phyloP scores from a whole-genome alignment of 2,113 vertebrate genomes.

The Panthera tigris region DNA sequence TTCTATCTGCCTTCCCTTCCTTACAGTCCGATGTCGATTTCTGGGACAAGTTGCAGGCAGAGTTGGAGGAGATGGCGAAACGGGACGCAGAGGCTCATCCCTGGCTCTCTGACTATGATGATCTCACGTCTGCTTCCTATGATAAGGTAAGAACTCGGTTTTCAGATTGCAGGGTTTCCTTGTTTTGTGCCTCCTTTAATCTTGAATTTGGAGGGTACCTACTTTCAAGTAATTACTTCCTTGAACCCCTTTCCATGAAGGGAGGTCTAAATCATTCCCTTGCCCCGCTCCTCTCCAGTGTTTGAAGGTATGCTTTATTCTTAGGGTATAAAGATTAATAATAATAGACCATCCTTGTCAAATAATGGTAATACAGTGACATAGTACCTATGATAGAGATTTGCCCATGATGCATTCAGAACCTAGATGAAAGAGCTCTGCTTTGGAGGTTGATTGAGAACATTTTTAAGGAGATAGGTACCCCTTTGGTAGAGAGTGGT shows the following conservation, averaged over 20 bases:
- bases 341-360: not conserved
- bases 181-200: not conserved
- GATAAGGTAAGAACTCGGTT: constrained; percentile 91
- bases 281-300: not conserved
- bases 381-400: not conserved
- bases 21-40: constrained; percentile 98
- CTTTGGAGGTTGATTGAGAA: not conserved
- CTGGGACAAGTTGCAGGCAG: constrained; percentile 99
- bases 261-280: not conserved
- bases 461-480: not conserved
- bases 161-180: not conserved
- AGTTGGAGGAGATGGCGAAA: constrained; percentile 99
- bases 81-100: constrained; percentile 97
- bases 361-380: not conserved
- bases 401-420: not conserved
- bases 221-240: not conserved
- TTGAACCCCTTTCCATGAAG: not conserved
- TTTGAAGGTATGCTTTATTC: not conserved
- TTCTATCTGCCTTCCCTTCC: constrained; percentile 52
- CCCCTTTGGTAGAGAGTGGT: not conserved
- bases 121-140: constrained; percentile 91
- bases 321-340: not conserved
- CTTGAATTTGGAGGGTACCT: not conserved
- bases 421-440: not conserved
- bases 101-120: constrained; percentile 97